Evolutionary conservation across 92 coral and sea anemone species (phyloP), one percentile per base, ranked within the genome.

Genomic region (Blastomussa wellsi): DNA sequence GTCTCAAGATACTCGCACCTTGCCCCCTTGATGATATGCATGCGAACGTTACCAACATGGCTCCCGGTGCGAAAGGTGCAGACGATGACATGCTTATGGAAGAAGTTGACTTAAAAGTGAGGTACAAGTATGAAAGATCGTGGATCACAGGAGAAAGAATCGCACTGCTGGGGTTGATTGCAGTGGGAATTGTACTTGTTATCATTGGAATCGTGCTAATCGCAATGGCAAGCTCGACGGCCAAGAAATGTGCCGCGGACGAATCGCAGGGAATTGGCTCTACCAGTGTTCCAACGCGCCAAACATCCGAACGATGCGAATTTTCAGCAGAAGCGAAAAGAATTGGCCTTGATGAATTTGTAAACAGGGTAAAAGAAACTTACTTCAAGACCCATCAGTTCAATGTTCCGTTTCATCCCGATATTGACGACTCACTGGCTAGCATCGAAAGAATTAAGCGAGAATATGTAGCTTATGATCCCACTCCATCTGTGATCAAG

Each of bases 131-230:
- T 53, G 76, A 88, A 33, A 38, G 76, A 31, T 38, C 83, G 22
- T 78, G 89, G 87, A 55, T 71, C 14, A 69, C 86, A 31, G 71
- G 87, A 65, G 86, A 83, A 36, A 86, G 80, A 72, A 41, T 87
- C 7, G 44, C 85, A 9, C 86, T 90, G 41, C 73, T 91, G 6
- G 85, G 65, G 20, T 72, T 93, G 4, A 72, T 93, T n/a, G 32
- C 87, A 3, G 28, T 86, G 17, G 93, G 95, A 0, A 77, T 90
- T 31, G 22, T 91, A 0, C 84, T 93, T 0, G 57, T 95, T 1
- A 84, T 90, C 38, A 70, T 94, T 14, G 98, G 98, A 4, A 92
- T 93, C 9, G 90, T 89, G 0, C 77, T 93, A 24, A 89, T 91
- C 32, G 95, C 92, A 5, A 17, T 90, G 33, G 88, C 95, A 0